Percentiles rank a stretch among this genome's conserved stretches.
phyloP scores from a whole-genome alignment of 2,888 invertebrate species.

The Margaritifera margaritifera region DNA sequence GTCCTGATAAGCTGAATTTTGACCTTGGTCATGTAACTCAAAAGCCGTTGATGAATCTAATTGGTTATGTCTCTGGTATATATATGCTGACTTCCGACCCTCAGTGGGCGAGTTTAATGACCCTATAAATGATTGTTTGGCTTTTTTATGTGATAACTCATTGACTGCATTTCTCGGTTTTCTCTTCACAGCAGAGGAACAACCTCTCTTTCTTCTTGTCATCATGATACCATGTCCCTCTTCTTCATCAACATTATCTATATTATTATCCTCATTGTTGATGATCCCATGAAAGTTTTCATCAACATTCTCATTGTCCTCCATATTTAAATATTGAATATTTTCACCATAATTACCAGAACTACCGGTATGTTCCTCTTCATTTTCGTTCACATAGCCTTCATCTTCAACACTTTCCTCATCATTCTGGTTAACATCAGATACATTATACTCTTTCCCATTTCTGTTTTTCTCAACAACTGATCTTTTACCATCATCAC shows the following conservation, averaged over 20 bases:
- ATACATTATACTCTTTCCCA: too few relatives aligned
- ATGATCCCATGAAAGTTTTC: neutral
- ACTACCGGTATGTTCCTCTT: neutral
- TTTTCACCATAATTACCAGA: neutral
- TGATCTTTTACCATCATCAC: neutral
- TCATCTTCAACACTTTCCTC: neutral
- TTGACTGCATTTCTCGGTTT: neutral
- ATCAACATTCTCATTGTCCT: neutral
- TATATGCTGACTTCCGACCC: too few relatives aligned
- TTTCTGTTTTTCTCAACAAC: too few relatives aligned
- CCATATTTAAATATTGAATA: neutral
- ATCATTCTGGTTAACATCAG: neutral
- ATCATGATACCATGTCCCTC: neutral
- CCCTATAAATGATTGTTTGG: neutral
- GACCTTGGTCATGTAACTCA: too few relatives aligned
- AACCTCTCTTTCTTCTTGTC: neutral
- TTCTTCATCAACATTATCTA: conserved; percentile 2
- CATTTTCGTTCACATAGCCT: neutral
- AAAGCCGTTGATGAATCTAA: too few relatives aligned
- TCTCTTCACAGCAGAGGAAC: conserved; percentile 1
- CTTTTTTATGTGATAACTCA: neutral
- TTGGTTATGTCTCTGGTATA: too few relatives aligned
- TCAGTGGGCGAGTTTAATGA: too few relatives aligned
- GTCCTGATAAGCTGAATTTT: too few relatives aligned
- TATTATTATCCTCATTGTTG: neutral